Percentiles rank a stretch among this genome's conserved stretches.
These are phyloP conservation scores for Mionectes olivaceus DNA, from an alignment of 2,797 vertebrate species.

Conservation along the genomic window DNA sequence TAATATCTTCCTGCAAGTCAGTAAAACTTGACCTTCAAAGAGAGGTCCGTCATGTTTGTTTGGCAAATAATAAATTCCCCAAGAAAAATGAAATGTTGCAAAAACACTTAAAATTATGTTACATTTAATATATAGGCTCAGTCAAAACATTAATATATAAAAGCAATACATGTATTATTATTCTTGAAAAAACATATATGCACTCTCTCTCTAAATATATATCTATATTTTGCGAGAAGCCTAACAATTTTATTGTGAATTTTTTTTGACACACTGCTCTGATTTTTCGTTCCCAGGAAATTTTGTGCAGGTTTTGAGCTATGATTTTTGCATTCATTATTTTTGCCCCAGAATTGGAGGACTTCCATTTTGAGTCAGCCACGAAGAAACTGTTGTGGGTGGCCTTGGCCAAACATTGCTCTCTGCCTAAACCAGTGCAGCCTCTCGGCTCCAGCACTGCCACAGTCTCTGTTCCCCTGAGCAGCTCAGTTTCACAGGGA, in stretches of 20 bases:
- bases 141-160: background rate
- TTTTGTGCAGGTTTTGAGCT: background rate
- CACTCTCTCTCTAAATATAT: background rate
- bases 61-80: background rate
- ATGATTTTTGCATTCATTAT: background rate
- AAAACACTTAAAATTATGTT: background rate
- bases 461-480: rapidly evolving
- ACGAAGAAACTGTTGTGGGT: background rate
- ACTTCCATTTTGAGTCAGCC: background rate
- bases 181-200: background rate
- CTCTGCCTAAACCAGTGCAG: background rate
- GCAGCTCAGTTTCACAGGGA: background rate
- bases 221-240: background rate
- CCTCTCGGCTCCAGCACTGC: background rate
- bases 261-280: background rate
- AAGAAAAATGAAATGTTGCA: background rate
- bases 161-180: background rate
- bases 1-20: background rate
- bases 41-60: background rate
- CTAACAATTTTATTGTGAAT: background rate
- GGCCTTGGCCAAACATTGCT: background rate
- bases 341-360: background rate
- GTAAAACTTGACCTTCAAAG: background rate
- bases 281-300: background rate
- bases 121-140: background rate